Percentiles rank a stretch among this genome's conserved stretches.
phyloP scores from a whole-genome alignment of 2,888 invertebrate genomes.

The Drosophila pseudotalamancana region DNA sequence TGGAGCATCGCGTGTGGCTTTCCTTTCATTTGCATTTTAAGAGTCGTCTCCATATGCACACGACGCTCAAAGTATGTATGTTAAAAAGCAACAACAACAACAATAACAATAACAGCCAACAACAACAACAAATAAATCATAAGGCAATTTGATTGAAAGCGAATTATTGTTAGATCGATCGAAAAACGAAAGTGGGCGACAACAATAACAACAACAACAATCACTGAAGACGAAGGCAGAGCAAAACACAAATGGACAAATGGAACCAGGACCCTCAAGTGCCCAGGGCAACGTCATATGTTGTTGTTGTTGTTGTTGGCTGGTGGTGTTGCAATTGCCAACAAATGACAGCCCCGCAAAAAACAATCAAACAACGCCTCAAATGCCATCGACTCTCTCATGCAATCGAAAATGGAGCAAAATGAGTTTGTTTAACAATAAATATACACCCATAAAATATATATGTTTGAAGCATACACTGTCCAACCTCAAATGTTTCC shows the following conservation, averaged over 20 bases:
- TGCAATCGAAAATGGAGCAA: constrained; percentile 55
- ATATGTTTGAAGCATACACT: constrained; percentile 20
- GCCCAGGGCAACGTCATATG: constrained; percentile 66
- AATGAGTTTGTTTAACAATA: constrained; percentile 73
- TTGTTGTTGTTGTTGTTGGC: constrained; percentile 5
- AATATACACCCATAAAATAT: constrained; percentile 27
- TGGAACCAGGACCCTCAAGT: constrained; percentile 58
- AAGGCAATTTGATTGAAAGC: constrained; percentile 68
- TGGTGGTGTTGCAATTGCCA: constrained; percentile 24
- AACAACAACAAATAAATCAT: constrained; percentile 54
- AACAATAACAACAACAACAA: constrained; percentile 24
- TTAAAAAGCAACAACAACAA: constrained; percentile 27
- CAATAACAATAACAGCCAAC: constrained; percentile 10
- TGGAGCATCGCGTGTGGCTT: constrained; percentile 45
- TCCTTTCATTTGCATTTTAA: constrained; percentile 23
- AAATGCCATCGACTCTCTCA: constrained; percentile 51
- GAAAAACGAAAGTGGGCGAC: constrained; percentile 67
- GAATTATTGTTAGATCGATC: constrained; percentile 83
- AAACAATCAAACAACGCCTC: constrained; percentile 67
- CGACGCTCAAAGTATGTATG: constrained; percentile 30
- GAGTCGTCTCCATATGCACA: constrained; percentile 43
- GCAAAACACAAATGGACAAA: constrained; percentile 56
- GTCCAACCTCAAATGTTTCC: neutral
- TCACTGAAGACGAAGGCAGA: constrained; percentile 21
- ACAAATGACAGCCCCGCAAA: constrained; percentile 47